Percentiles rank a stretch among this genome's conserved stretches.
Conservation (phyloP, 1,140 invertebrate genomes). For the Aphelenchoides avenae region DNA sequence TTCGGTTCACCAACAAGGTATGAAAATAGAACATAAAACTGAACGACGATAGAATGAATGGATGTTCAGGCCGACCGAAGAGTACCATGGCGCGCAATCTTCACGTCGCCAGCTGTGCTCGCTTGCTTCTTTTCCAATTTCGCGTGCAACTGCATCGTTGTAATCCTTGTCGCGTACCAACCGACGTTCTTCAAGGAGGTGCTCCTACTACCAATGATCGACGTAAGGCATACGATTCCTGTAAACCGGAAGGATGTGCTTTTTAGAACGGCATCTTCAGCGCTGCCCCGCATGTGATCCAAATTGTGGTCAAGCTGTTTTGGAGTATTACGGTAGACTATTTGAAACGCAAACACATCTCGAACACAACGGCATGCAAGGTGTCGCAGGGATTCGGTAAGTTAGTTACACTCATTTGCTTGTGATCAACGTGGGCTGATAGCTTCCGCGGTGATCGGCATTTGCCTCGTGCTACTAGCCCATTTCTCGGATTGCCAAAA, state of each 20-base stretch:
- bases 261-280: conserved; percentile 22
- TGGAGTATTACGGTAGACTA: conserved; percentile 17
- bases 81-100: conserved; percentile 17
- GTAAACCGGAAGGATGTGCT: background rate
- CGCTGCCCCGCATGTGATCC: conserved; percentile 16
- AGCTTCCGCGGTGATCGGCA: background rate
- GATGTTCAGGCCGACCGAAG: too few relatives aligned
- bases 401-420: background rate
- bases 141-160: conserved; percentile 9
- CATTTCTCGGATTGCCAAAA: conserved; percentile 3
- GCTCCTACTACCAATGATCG: conserved; percentile 12
- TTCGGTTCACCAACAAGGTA: conserved; percentile 4
- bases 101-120: conserved; percentile 10
- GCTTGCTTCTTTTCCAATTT: conserved; percentile 11
- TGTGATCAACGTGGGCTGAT: background rate
- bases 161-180: conserved; percentile 9
- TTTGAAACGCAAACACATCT: conserved; percentile 10
- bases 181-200: conserved; percentile 28
- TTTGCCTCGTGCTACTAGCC: conserved; percentile 1
- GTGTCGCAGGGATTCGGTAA: conserved; percentile 6
- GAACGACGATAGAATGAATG: too few relatives aligned
- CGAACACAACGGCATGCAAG: conserved; percentile 14
- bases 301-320: conserved; percentile 22
- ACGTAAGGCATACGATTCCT: conserved; percentile 5
- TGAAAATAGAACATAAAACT: too few relatives aligned